Conservation (phyloP, 2,113 vertebrate genomes). For the Polyodon spathula region DNA sequence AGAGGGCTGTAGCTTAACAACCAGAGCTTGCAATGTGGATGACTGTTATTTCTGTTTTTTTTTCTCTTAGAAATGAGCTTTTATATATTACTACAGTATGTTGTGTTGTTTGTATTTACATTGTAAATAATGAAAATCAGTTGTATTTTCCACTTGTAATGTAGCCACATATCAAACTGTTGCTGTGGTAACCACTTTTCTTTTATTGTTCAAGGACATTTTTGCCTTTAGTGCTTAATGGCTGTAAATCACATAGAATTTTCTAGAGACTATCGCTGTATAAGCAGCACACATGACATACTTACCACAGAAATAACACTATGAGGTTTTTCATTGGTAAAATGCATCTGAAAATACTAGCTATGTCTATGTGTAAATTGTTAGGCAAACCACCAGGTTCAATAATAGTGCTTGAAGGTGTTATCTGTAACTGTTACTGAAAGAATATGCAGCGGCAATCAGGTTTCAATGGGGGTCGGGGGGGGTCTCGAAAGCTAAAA, state of each 20-base stretch:
- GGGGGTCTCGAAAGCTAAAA: no score
- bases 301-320: background rate
- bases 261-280: conserved; percentile 4
- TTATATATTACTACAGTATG: background rate
- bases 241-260: background rate
- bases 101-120: background rate
- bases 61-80: background rate
- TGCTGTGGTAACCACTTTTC: conserved; percentile 20
- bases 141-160: background rate
- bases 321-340: background rate
- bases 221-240: conserved; percentile 3
- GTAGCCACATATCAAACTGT: conserved; percentile 14
- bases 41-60: no score
- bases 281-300: background rate
- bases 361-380: no score
- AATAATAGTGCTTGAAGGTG: no score
- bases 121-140: no score
- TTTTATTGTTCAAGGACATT: conserved; percentile 16
- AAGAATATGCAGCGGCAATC: no score
- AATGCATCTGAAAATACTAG: background rate
- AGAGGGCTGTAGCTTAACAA: background rate
- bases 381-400: no score
- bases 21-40: background rate
- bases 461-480: no score
- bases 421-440: no score